A percentile compares a stretch with the other conserved stretches of the same genome.
Conservation (phyloP, 2,888 invertebrate genomes). For the Callinectes sapidus region DNA sequence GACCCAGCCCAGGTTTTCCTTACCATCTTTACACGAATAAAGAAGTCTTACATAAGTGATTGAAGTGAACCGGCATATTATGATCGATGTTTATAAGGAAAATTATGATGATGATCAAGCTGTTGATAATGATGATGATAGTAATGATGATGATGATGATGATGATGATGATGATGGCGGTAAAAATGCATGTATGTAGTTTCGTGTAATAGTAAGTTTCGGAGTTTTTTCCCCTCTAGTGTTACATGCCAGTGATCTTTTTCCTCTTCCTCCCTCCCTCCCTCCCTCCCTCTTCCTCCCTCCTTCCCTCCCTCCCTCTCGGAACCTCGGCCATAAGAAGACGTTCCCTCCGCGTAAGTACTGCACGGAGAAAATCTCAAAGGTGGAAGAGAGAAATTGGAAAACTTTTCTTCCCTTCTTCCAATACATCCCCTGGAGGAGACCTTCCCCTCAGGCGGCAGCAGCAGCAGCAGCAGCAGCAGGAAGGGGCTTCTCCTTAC, state of each 20-base stretch:
- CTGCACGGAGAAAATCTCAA: slow-evolving; percentile 27
- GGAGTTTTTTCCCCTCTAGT: not conserved
- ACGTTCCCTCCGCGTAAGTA: not conserved
- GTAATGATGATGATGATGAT: not conserved
- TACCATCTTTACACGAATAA: too few relatives aligned
- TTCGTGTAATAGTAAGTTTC: not conserved
- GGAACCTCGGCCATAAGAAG: not conserved
- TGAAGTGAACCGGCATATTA: too few relatives aligned
- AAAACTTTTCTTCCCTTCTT: slow-evolving; percentile 20
- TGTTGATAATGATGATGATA: not conserved
- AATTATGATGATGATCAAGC: too few relatives aligned
- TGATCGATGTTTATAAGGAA: too few relatives aligned
- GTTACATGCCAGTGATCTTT: not conserved
- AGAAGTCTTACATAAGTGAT: too few relatives aligned
- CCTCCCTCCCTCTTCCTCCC: not conserved
- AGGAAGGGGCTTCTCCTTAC: not conserved
- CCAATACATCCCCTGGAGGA: slow-evolving; percentile 26
- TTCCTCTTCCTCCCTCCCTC: not conserved
- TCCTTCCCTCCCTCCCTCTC: not conserved
- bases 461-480: not conserved
- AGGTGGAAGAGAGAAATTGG: slow-evolving; percentile 34
- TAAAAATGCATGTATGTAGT: not conserved
- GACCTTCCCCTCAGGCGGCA: slow-evolving; percentile 1
- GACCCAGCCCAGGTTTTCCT: too few relatives aligned
- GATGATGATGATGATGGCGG: not conserved